These are phyloP conservation scores for Anolis apletophallus DNA, from an alignment of 2,797 vertebrate genomes.

Conservation along the genomic window DNA sequence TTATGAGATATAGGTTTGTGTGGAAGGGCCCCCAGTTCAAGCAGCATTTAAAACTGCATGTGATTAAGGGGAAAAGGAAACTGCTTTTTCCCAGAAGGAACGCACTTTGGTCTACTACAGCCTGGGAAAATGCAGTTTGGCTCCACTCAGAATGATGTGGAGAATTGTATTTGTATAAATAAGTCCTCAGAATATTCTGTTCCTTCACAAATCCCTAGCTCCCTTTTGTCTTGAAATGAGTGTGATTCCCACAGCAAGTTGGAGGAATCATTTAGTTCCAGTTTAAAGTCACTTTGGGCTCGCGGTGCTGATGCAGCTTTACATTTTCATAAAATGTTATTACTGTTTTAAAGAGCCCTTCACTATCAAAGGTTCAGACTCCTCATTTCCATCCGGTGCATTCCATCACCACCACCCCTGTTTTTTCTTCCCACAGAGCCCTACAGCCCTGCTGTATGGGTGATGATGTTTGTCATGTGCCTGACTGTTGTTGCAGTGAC, in stretches of 20 bases:
- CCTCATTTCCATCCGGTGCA: not conserved
- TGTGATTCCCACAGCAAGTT: not conserved
- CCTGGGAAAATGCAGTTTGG: not conserved
- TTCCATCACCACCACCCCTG: not conserved
- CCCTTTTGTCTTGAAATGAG: not conserved
- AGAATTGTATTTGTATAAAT: not conserved
- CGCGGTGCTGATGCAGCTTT: not conserved
- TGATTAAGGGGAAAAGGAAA: no score
- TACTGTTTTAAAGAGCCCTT: not conserved
- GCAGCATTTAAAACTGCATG: not conserved
- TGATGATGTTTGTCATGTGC: conserved; percentile 99
- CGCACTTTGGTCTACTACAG: not conserved
- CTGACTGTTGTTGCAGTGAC: conserved; percentile 96
- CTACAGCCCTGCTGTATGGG: conserved; percentile 96
- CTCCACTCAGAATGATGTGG: not conserved
- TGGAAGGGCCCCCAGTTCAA: not conserved
- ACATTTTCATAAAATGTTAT: not conserved
- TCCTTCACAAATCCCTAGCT: not conserved
- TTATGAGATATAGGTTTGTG: no score
- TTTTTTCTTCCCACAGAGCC: conserved; percentile 82
- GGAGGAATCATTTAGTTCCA: not conserved
- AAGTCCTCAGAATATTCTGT: not conserved
- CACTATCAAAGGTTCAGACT: not conserved
- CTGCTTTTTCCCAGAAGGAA: not conserved
- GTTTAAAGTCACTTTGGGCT: not conserved